A percentile compares a stretch with the other conserved stretches of the same genome.
Evolutionary conservation across 2,797 vertebrate genomes (phyloP).

Genomic region (Phoxinus dragarum): DNA sequence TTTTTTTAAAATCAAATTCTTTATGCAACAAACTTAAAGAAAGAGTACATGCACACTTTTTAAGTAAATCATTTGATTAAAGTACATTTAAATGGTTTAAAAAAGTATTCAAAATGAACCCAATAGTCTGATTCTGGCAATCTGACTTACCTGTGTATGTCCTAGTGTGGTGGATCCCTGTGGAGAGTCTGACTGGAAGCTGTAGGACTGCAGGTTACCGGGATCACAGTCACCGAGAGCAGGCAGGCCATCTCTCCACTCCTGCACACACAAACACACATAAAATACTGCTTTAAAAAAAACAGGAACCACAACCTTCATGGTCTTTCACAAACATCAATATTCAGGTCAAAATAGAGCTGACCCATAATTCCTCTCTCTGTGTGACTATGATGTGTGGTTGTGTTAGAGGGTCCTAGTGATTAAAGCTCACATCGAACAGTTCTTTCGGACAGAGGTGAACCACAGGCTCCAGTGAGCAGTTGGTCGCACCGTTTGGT

Average conservation of each 20-base stretch:
- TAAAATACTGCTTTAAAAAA: conserved; percentile 15
- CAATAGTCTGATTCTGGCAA: background rate
- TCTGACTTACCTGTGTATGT: conserved; percentile 72
- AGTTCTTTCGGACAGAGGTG: conserved; percentile 37
- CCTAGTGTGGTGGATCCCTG: conserved; percentile 73
- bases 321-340: conserved; percentile 25
- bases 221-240: conserved; percentile 77
- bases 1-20: background rate
- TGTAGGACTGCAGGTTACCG: conserved; percentile 73
- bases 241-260: conserved; percentile 78
- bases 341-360: conserved; percentile 31
- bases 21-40: background rate
- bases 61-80: background rate
- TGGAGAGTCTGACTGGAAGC: conserved; percentile 74
- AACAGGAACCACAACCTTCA: conserved; percentile 19
- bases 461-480: conserved; percentile 27
- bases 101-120: background rate
- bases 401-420: conserved; percentile 9
- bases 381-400: conserved; percentile 14
- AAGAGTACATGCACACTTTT: background rate
- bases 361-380: conserved; percentile 12
- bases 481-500: conserved; percentile 35
- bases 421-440: conserved; percentile 12
- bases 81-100: background rate
- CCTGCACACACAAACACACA: conserved; percentile 65